Percentiles rank a stretch among this genome's conserved stretches.
Conservation (phyloP, 2,113 vertebrate genomes). For the Riparia riparia region DNA sequence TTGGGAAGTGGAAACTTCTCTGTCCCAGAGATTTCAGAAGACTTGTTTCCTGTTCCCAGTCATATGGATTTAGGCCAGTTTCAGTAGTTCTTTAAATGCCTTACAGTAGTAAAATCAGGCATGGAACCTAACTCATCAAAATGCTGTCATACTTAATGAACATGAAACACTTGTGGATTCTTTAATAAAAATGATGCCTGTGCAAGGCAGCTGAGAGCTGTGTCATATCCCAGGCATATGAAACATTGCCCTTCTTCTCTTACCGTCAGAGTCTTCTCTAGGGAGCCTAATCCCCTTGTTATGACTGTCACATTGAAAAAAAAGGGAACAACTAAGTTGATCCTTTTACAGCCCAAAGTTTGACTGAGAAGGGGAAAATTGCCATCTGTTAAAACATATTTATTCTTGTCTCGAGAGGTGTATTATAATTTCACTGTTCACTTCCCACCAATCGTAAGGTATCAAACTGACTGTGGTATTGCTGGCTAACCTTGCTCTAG, state of each 20-base stretch:
- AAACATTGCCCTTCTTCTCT: not conserved
- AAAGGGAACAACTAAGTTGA: not conserved
- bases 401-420: constrained; percentile 15
- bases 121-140: not conserved
- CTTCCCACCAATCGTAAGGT: constrained; percentile 23
- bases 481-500: constrained; percentile 22
- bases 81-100: not conserved
- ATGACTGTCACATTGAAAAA: not conserved
- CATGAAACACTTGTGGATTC: not conserved
- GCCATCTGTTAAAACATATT: not conserved
- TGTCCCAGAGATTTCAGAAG: not conserved
- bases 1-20: not conserved
- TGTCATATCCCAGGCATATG: not conserved
- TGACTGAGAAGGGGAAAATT: not conserved
- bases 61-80: not conserved
- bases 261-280: not conserved
- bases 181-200: not conserved
- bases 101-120: not conserved
- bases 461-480: not conserved
- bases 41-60: not conserved
- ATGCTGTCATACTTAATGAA: not conserved
- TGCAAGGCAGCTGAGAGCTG: not conserved
- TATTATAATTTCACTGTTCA: constrained; percentile 41
- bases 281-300: not conserved
- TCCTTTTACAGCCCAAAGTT: constrained; percentile 4